Evolutionary conservation across 2,797 vertebrate genomes (phyloP).

Genomic region (Enteromius fasciolatus): DNA sequence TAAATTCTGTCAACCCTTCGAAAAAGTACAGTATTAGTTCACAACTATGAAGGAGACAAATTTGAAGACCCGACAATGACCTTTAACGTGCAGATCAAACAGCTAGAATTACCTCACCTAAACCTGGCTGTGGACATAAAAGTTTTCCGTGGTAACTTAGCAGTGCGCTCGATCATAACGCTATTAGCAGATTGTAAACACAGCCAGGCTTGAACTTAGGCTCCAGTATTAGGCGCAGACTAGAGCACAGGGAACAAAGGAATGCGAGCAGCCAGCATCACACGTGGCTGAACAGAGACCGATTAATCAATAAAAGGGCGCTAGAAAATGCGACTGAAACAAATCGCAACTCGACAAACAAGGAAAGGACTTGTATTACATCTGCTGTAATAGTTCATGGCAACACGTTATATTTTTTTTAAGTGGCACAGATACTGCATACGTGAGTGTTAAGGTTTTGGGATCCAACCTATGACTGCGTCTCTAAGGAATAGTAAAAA

Average conservation of each 20-base stretch:
- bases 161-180: neutral
- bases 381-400: neutral
- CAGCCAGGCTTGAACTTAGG: neutral
- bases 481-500: neutral
- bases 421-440: neutral
- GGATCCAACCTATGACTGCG: conserved; percentile 1
- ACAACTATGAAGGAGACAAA: neutral
- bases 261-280: conserved; percentile 63
- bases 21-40: neutral
- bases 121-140: neutral
- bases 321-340: neutral
- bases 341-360: neutral
- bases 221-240: conserved; percentile 1
- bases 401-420: neutral
- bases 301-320: conserved; percentile 27
- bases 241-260: conserved; percentile 66
- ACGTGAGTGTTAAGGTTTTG: neutral
- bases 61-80: conserved; percentile 43
- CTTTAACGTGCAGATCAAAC: conserved; percentile 50
- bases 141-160: neutral
- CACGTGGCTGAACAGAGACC: conserved; percentile 65
- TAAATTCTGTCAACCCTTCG: neutral
- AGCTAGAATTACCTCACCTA: conserved; percentile 1
- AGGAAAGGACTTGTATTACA: neutral
- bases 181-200: conserved; percentile 3